Evolutionary conservation across 2,888 invertebrate genomes (phyloP), one percentile per base, ranked within the genome.

Genomic region (Dryococelus australis): DNA sequence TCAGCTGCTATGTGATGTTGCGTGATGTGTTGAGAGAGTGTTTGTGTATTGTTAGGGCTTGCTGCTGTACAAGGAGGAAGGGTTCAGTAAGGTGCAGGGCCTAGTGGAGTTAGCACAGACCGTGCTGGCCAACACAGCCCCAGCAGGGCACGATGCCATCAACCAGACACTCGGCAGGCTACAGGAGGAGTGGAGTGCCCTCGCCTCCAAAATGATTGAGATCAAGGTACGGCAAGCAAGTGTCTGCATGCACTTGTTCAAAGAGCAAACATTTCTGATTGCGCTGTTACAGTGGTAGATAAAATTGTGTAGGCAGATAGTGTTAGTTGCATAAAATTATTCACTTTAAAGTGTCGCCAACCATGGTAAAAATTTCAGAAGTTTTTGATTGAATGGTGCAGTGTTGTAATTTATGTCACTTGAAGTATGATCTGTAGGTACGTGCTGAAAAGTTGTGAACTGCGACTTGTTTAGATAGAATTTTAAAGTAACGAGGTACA

Each of bases 91-190:
- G 92, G 96, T 98, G 51, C 98, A 99, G 91, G 95, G 95, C 86
- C 95, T 97, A 81, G 96, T 98, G n/a, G 98, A 98, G 91, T 92
- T 97, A 90, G 98, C 98, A 0, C 99, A 99, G 92, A 96, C 95
- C 90, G 97, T 98, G 0, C 93, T 98, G 90, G 97, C 97, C 0
- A 98, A 98, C 91, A 98, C 99, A 0, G 97, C 98, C 0, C 96
- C 97, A 0, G 93, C 95, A 65, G 99, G 99, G 0, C 98, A 99
- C 90, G 96, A 96, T 90, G 94, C 95, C 47, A 98, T 99, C 86
- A 98, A 98, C 90, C 96, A 96, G 89, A 95, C 96, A 5, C 93
- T 99, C 10, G 95, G 96, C 0, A 95, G 95, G 88, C 93, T 99
- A 84, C 98, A 99, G 93, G 97, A 97, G 91, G 96, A 97, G 90